phyloP scores from a whole-genome alignment of 2,113 vertebrate genomes.

The Gambusia affinis region DNA sequence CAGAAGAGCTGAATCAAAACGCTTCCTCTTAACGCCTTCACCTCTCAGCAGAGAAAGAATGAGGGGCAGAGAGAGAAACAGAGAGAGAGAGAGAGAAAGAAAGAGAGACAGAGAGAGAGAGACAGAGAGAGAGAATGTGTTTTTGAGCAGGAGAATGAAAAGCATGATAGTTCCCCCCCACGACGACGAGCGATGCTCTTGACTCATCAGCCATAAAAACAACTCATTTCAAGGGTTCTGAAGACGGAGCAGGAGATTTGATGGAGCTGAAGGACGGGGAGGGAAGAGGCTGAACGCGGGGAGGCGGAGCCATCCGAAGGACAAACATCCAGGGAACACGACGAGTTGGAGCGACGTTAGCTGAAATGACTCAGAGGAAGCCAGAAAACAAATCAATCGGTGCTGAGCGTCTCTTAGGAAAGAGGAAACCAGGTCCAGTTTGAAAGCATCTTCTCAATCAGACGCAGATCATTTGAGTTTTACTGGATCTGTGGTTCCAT shows the following conservation, averaged over 20 bases:
- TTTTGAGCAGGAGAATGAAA: conserved; percentile 25
- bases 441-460: conserved; percentile 1
- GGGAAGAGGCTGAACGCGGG: neutral
- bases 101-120: too few relatives aligned
- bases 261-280: conserved; percentile 35
- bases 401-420: neutral
- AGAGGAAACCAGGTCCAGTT: neutral
- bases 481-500: too few relatives aligned
- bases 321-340: conserved; percentile 28
- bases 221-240: conserved; percentile 53
- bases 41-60: conserved; percentile 8
- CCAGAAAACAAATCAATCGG: conserved; percentile 16
- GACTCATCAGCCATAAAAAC: conserved; percentile 56
- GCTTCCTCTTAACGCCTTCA: conserved; percentile 61
- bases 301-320: conserved; percentile 47
- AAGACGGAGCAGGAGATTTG: conserved; percentile 42
- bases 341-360: conserved; percentile 20
- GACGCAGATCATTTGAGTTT: too few relatives aligned
- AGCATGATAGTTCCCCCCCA: conserved; percentile 1
- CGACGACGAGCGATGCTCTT: conserved; percentile 31
- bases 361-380: conserved; percentile 38
- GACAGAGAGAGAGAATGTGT: conserved; percentile 7
- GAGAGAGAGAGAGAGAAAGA: too few relatives aligned
- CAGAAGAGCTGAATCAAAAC: conserved; percentile 61
- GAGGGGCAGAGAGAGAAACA: neutral